Conservation (phyloP, 2,888 invertebrate genomes). For the Andricus quercusramuli region DNA sequence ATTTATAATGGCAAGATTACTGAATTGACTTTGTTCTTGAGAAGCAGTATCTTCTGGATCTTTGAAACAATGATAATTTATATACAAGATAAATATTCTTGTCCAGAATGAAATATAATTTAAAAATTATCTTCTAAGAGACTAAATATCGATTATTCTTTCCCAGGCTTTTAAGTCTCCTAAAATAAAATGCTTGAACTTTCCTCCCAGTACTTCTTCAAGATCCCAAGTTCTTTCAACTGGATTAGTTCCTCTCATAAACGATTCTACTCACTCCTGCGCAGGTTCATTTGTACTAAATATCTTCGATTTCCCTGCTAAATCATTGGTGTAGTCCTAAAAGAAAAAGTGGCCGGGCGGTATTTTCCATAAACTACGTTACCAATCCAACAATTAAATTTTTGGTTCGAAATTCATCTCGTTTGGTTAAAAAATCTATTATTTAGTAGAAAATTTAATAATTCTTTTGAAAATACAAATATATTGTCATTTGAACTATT, state of each 20-base stretch:
- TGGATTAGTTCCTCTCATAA: background rate
- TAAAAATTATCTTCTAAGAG: too few species aligned
- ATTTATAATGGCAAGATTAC: background rate
- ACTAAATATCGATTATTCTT: too few species aligned
- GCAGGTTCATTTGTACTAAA: conserved; percentile 35
- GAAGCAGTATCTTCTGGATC: background rate
- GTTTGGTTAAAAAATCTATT: too few species aligned
- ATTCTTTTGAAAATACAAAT: background rate
- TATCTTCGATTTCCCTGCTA: background rate
- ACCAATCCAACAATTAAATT: too few species aligned
- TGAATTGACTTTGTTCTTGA: background rate
- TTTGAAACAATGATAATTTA: background rate
- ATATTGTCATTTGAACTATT: too few species aligned
- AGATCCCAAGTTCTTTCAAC: background rate
- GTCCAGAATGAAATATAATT: too few species aligned
- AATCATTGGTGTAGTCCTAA: too few species aligned
- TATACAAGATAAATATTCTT: background rate
- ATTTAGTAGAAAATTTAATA: too few species aligned
- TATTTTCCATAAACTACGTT: too few species aligned
- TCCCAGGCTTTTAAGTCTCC: background rate
- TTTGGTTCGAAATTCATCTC: too few species aligned
- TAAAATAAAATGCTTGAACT: background rate
- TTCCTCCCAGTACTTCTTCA: background rate
- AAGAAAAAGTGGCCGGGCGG: too few species aligned
- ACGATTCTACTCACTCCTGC: background rate